Base-by-base conservation (phyloP, 53 echinoderm and acorn worm genomes). In the Echinarachnius parma region DNA sequence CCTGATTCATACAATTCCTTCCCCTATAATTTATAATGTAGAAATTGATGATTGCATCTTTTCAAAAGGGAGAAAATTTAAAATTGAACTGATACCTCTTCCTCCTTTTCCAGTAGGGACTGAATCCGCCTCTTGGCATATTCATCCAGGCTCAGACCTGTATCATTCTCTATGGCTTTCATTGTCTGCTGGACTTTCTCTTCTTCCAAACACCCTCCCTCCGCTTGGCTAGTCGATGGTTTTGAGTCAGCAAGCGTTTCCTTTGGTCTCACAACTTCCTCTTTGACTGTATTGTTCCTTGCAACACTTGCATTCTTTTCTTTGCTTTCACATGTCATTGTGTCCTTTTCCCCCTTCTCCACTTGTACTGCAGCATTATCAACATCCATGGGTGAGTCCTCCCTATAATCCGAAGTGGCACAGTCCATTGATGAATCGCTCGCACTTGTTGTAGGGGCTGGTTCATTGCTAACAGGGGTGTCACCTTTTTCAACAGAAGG, bases 91-190 rank as follows among this genome's bases (percentile, higher is more conserved):
- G n/a, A n/a, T 13, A 75, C 75, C 75, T 75, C 45, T 42, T 75
- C 75, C 46, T 75, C 75, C 29, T 75, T 75, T 18, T 75, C 60
- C 29, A 75, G 58, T 14, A 75, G 36, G 59, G 13, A 59, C 59
- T 75, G 44, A 42, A 75, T 75, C 46, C 75, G 58, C 59, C 46
- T 60, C 42, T 45, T 34, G 44, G 75, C 60, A 28, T 75, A 59
- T 21, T 58, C 75, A 45, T 75, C 60, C 45, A 75, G 60, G 16
- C 21, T 46, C 21, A 57, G 9, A 25, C 75, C 60, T 53, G 52
- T 31, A 8, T 53, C 20, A 21, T 53, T 50, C 31, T 69, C 70
- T 33, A 69, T 69, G 34, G 31, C 37, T 3, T 53, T 53, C 13
- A 69, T 35, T 10, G 33, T 53, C 22, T 53, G 21, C 53, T 53